Conservation (phyloP, 2,797 vertebrate genomes). For the Ctenosaura bakeri region DNA sequence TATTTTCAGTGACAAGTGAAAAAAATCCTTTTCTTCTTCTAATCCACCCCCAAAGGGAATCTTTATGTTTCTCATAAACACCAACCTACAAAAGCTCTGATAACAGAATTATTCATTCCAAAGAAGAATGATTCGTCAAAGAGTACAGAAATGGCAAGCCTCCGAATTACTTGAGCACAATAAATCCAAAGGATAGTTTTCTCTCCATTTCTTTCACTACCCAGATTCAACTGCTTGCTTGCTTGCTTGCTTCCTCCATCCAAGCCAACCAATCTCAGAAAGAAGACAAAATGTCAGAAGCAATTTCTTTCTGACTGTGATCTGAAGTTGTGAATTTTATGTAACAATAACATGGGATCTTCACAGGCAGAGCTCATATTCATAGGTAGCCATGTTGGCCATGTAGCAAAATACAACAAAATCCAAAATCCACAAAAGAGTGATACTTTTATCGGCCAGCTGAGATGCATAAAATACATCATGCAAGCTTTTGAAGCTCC, state of each 20-base stretch:
- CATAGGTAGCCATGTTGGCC: too few relatives aligned
- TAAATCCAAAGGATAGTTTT: not conserved
- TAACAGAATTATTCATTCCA: slow-evolving; percentile 23
- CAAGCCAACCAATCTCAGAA: not conserved
- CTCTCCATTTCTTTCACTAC: too few relatives aligned
- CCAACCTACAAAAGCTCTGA: not conserved
- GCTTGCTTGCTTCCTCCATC: not conserved
- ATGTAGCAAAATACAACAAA: too few relatives aligned
- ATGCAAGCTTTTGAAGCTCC: too few relatives aligned
- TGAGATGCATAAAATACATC: too few relatives aligned
- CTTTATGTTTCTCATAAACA: not conserved
- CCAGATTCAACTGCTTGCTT: not conserved
- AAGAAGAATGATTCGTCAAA: not conserved
- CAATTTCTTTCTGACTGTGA: not conserved
- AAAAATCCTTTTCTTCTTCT: slow-evolving; percentile 14
- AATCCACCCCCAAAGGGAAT: not conserved
- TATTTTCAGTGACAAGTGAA: slow-evolving; percentile 26
- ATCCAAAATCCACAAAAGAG: too few relatives aligned
- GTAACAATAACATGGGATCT: not conserved
- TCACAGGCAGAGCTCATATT: not conserved
- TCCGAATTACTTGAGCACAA: slow-evolving; percentile 10
- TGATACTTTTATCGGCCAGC: too few relatives aligned
- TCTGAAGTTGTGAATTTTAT: too few relatives aligned
- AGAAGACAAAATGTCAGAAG: not conserved
- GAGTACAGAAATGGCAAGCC: slow-evolving; percentile 11